phyloP scores from a whole-genome alignment of 2,797 vertebrate species.

The Acrocephalus scirpaceus region DNA sequence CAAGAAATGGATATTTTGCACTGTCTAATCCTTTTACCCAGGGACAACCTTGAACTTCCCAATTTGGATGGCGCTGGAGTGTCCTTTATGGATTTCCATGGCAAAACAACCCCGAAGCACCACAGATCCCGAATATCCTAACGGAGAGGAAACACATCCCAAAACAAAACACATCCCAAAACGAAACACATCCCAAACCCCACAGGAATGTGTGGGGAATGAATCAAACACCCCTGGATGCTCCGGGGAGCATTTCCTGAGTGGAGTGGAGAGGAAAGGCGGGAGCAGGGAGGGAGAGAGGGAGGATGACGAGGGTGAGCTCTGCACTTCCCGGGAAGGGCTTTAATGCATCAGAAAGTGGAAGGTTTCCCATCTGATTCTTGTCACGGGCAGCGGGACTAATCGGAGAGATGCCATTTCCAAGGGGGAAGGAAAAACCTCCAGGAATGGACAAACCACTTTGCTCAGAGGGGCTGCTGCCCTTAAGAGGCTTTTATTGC shows the following conservation, averaged over 20 bases:
- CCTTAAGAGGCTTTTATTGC: slow-evolving; percentile 69
- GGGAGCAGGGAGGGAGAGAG: neutral
- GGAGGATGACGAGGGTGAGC: neutral
- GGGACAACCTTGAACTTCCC: neutral
- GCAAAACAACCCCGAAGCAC: neutral
- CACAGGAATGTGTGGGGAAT: neutral
- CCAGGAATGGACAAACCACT: neutral
- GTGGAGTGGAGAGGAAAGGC: neutral
- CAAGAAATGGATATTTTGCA: neutral
- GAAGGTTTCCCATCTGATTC: slow-evolving; percentile 59
- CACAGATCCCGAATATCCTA: neutral
- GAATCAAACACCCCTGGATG: neutral
- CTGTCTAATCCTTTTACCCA: neutral
- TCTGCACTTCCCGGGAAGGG: neutral
- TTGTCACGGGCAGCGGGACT: slow-evolving; percentile 51
- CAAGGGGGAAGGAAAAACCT: slow-evolving; percentile 15
- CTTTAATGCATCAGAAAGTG: slow-evolving; percentile 62
- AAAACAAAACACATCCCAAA: too few relatives aligned
- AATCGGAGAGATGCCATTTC: slow-evolving; percentile 60
- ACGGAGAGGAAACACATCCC: neutral
- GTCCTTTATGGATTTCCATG: too few relatives aligned
- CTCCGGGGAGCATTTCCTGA: neutral
- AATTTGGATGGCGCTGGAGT: fast-evolving
- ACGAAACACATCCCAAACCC: neutral
- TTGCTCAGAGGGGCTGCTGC: slow-evolving; percentile 45